phyloP scores from a whole-genome alignment of 2,113 vertebrate genomes.

The Paracyprichromis sp. region DNA sequence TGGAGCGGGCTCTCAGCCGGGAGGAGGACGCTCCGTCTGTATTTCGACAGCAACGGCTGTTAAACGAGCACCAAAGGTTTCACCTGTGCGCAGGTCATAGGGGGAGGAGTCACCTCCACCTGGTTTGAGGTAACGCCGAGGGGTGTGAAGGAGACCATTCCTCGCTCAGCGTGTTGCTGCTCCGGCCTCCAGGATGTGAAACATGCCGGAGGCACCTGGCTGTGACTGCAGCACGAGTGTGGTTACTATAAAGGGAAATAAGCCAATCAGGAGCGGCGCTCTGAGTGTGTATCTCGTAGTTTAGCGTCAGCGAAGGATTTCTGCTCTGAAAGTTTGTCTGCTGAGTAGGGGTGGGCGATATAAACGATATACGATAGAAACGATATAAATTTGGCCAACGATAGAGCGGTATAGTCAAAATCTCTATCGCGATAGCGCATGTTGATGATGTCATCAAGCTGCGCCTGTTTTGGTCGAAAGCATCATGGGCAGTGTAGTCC shows the following conservation, averaged over 20 bases:
- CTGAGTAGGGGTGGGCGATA: not conserved
- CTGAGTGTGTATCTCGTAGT: not conserved
- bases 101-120: not conserved
- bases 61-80: not conserved
- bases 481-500: too few relatives aligned
- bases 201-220: not conserved
- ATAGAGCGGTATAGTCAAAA: too few relatives aligned
- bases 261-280: not conserved
- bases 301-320: not conserved
- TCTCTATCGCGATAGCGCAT: too few relatives aligned
- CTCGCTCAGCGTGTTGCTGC: not conserved
- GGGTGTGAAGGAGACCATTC: not conserved
- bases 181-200: not conserved
- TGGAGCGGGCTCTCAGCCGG: not conserved
- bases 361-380: too few relatives aligned
- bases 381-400: too few relatives aligned
- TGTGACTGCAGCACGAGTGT: not conserved
- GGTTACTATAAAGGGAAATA: not conserved
- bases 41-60: not conserved
- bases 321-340: not conserved
- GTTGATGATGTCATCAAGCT: too few relatives aligned
- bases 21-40: not conserved
- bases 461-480: too few relatives aligned
- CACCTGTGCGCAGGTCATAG: not conserved
- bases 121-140: not conserved